Base-by-base conservation (phyloP, 2,797 vertebrate genomes). In the Leuciscus waleckii region DNA sequence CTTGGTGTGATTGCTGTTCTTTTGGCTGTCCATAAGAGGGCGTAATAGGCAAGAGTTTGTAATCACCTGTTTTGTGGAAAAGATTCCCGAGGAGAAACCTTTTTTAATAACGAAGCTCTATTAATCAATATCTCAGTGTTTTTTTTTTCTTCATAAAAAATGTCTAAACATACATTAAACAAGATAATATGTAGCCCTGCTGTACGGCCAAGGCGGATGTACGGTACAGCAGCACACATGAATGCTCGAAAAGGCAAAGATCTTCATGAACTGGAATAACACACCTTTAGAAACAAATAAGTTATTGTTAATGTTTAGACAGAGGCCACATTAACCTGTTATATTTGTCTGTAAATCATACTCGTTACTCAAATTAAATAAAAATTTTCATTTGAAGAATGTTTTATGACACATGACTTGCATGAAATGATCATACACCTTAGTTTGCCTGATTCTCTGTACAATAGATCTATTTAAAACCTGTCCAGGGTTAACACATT, bases 231-330 rank as follows among this genome's bases (percentile, higher is more conserved):
- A n/a, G n/a, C n/a, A n/a, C 85, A 97, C 97, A 0, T 95, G 95
- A 4, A 82, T 97, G 82, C 91, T 96, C 71, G 91, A 93, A 0
- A 92, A 94, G 86, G 90, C 0, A 90, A 92, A 0, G 71, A 81
- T 41, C 17, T 74, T 32, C 37, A 70, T 58, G 23, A 86, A n/a
- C 26, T 71, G 19, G 9, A 83, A n/a, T 85, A 76, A 84, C 51
- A 32, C 13, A 82, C 14, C 54, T 7, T 63, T 61, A n/a, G 21
- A 61, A 76, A 21, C 3, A 35, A 39, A 58, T 8, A 58, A n/a
- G 11, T 78, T 41, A 6, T 41, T 19, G 26, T 7, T 1, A 54
- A 75, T 35, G 9, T 37, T 19, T 7, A 54, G 2, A 13, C 46
- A 54, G 9, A 35, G 1, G 1, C 6, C 3, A 56, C 19, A 35